These are phyloP conservation scores for Oedothorax gibbosus DNA, from an alignment of 1,140 invertebrate genomes.

Conservation along the genomic window DNA sequence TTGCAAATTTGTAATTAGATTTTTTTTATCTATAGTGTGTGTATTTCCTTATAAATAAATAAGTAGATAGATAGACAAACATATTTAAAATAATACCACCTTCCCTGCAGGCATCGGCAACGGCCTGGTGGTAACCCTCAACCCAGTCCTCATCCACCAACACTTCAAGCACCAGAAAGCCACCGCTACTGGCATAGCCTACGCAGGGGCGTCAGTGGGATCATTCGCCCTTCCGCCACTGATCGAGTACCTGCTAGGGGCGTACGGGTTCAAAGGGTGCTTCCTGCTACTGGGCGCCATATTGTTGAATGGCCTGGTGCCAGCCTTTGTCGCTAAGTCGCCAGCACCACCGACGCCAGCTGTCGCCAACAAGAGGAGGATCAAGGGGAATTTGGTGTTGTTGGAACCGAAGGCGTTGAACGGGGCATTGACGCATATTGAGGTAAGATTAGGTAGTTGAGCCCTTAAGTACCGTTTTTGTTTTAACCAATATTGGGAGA, in stretches of 20 bases:
- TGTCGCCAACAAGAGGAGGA: slow-evolving; percentile 4
- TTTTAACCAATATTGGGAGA: too few species aligned
- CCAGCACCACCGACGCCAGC: slow-evolving; percentile 5
- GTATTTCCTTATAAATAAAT: too few species aligned
- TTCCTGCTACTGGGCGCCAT: slow-evolving; percentile 61
- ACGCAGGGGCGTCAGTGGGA: slow-evolving; percentile 66
- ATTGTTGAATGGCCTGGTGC: slow-evolving; percentile 53
- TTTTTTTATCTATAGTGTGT: too few species aligned
- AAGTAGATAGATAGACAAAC: too few species aligned
- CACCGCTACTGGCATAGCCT: slow-evolving; percentile 66
- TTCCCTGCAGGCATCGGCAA: slow-evolving; percentile 65
- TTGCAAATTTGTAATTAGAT: too few species aligned
- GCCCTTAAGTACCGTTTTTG: too few species aligned
- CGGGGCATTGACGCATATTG: not conserved
- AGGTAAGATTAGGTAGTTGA: not conserved
- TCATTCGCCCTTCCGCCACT: slow-evolving; percentile 67
- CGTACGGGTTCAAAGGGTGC: slow-evolving; percentile 58
- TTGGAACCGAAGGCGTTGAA: slow-evolving; percentile 24
- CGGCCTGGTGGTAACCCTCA: slow-evolving; percentile 67
- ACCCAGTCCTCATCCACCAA: slow-evolving; percentile 65
- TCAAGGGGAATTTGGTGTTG: slow-evolving; percentile 29
- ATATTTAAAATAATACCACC: too few species aligned
- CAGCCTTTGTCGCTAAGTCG: slow-evolving; percentile 68
- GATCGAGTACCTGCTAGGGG: slow-evolving; percentile 64
- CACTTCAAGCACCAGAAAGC: slow-evolving; percentile 67